A percentile compares a stretch with the other conserved stretches of the same genome.
Evolutionary conservation across 2,113 vertebrate genomes (phyloP).

Genomic region (Echinops telfairi): DNA sequence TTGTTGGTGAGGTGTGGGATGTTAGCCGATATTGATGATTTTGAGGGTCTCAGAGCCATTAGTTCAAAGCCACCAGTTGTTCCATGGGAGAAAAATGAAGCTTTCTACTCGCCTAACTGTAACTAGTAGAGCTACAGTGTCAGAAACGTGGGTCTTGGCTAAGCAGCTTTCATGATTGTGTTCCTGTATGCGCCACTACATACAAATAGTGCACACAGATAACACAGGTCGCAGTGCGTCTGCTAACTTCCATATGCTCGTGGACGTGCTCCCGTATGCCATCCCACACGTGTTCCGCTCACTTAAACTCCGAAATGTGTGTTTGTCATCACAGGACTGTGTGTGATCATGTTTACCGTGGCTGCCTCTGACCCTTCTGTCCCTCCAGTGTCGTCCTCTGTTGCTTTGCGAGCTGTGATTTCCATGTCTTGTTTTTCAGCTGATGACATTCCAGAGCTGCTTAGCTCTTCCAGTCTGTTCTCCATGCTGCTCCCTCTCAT

Average conservation of each 20-base stretch:
- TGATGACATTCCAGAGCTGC: slow-evolving; percentile 98
- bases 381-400: not conserved
- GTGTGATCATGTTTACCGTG: not conserved
- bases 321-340: not conserved
- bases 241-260: not conserved
- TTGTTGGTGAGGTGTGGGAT: no score
- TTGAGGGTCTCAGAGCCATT: no score
- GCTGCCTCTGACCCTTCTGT: not conserved
- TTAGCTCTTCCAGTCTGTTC: slow-evolving; percentile 98
- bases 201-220: no score
- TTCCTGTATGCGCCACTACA: no score
- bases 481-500: slow-evolving; percentile 99
- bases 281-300: not conserved
- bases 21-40: no score
- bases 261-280: not conserved
- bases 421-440: slow-evolving; percentile 86
- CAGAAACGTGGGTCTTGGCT: no score
- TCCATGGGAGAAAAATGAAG: no score
- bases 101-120: not conserved
- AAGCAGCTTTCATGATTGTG: no score
- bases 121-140: not conserved
- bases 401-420: not conserved
- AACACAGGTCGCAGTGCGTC: not conserved
- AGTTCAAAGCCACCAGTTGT: no score
- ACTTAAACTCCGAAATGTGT: not conserved